phyloP scores from a whole-genome alignment of 2,113 vertebrate genomes.

The Cynocephalus volans region DNA sequence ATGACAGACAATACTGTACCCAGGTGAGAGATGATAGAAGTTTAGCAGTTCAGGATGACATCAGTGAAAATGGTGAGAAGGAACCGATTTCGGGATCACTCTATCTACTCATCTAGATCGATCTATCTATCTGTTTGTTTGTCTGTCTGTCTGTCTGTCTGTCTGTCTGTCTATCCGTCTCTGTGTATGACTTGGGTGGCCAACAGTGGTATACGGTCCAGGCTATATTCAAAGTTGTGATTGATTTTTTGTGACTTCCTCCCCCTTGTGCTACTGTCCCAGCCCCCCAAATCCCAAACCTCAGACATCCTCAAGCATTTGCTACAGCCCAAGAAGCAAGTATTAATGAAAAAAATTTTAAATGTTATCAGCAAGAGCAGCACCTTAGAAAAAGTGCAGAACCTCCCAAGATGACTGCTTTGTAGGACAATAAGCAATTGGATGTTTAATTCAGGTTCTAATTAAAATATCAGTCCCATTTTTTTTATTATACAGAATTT shows the following conservation, averaged over 20 bases:
- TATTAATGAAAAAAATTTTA: background rate
- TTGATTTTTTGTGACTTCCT: background rate
- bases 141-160: background rate
- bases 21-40: background rate
- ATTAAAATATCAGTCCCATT: background rate
- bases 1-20: background rate
- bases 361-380: background rate
- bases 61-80: background rate
- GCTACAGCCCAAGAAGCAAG: background rate
- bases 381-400: background rate
- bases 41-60: background rate
- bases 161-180: background rate
- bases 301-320: background rate
- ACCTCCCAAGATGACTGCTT: background rate
- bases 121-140: background rate
- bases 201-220: background rate
- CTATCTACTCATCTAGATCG: background rate
- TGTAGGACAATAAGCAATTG: background rate
- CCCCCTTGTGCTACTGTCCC: background rate
- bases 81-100: background rate
- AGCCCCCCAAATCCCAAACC: background rate
- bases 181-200: background rate
- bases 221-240: background rate
- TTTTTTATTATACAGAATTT: conserved; percentile 14
- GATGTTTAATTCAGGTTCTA: conserved; percentile 11